Conservation (phyloP, 2,888 invertebrate genomes). For the Nomada fabriciana region DNA sequence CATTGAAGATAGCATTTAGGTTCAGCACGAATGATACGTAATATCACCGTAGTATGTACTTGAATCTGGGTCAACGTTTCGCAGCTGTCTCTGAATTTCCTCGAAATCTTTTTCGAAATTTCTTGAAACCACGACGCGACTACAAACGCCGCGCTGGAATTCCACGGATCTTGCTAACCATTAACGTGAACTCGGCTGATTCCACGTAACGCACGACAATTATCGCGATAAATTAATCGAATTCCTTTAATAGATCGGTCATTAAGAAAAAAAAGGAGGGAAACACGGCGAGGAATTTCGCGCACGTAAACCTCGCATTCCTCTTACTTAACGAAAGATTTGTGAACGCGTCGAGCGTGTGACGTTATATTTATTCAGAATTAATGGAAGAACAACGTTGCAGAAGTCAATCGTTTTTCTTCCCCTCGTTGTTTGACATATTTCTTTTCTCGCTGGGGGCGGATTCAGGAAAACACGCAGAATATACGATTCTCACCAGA, state of each 20-base stretch:
- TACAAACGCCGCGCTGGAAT: constrained; percentile 14
- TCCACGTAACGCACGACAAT: constrained; percentile 18
- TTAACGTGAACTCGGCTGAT: constrained; percentile 20
- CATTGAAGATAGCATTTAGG: not conserved
- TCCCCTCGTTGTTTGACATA: not conserved
- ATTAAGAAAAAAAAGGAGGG: constrained; percentile 10
- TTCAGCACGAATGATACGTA: not conserved
- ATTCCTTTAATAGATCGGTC: constrained; percentile 47
- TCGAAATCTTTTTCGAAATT: constrained; percentile 24
- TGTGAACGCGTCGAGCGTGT: constrained; percentile 6
- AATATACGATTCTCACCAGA: not conserved
- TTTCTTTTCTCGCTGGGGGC: not conserved
- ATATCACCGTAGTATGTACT: constrained; percentile 10
- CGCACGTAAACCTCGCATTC: constrained; percentile 37
- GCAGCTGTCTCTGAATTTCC: constrained; percentile 19
- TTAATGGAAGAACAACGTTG: not conserved
- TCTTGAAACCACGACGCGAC: not conserved
- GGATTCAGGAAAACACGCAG: not conserved
- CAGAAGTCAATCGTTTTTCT: constrained; percentile 3
- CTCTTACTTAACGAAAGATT: constrained; percentile 39
- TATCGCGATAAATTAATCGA: constrained; percentile 46
- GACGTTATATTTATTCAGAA: constrained; percentile 26
- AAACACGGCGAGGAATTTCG: constrained; percentile 44
- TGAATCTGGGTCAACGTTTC: constrained; percentile 32
- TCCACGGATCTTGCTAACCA: constrained; percentile 31